Conservation (phyloP, 1,140 invertebrate species). For the Mizuhopecten yessoensis region DNA sequence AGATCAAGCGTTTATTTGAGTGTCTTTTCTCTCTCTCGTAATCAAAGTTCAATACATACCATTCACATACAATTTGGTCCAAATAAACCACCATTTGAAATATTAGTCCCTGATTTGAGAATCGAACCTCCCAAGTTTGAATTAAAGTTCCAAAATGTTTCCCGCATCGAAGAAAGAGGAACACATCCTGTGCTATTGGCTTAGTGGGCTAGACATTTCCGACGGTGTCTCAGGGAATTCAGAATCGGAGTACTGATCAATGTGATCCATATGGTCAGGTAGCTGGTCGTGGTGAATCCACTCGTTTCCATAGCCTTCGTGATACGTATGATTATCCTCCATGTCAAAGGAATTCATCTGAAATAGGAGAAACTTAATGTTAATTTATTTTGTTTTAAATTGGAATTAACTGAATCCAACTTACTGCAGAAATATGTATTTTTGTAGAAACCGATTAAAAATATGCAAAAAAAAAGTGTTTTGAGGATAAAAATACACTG, state of each 20-base stretch:
- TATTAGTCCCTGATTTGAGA: slow-evolving; percentile 62
- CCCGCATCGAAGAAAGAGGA: background rate
- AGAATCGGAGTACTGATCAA: slow-evolving; percentile 76
- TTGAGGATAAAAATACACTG: too few relatives aligned
- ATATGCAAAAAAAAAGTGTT: too few relatives aligned
- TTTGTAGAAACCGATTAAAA: too few relatives aligned
- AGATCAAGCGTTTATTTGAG: slow-evolving; percentile 20
- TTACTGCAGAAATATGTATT: too few relatives aligned
- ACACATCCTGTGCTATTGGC: slow-evolving; percentile 74
- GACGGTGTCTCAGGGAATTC: slow-evolving; percentile 82
- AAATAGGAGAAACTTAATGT: slow-evolving; percentile 48
- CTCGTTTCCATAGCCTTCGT: slow-evolving; percentile 55
- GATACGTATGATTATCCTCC: slow-evolving; percentile 60
- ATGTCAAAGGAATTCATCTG: slow-evolving; percentile 75
- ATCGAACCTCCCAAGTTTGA: slow-evolving; percentile 55
- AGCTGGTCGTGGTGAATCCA: slow-evolving; percentile 58
- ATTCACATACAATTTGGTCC: slow-evolving; percentile 34
- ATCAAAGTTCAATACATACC: slow-evolving; percentile 12
- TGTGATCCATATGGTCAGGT: slow-evolving; percentile 54
- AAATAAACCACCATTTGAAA: slow-evolving; percentile 39
- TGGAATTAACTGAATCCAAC: too few relatives aligned
- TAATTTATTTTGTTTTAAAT: too few relatives aligned
- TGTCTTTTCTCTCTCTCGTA: slow-evolving; percentile 19
- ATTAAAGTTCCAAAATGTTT: slow-evolving; percentile 42
- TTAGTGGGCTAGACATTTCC: slow-evolving; percentile 82